Evolutionary conservation across 2,888 invertebrate species (phyloP), one percentile per base, ranked within the genome.

Genomic region (Endotricha flammealis): DNA sequence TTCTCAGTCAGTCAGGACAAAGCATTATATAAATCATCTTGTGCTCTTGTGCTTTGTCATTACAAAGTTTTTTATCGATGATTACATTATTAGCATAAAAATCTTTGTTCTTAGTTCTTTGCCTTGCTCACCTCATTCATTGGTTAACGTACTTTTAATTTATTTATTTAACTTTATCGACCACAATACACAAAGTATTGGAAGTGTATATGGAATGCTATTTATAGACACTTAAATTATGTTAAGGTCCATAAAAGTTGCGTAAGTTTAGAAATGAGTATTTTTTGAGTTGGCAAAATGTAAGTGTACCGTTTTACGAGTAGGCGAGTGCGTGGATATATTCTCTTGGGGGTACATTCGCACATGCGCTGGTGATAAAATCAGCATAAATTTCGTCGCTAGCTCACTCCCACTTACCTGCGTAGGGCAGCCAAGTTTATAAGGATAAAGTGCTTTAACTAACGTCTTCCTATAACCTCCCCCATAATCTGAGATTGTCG

Each of bases 381-480:
- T 44, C 42, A 36, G 35, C 44, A 47, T 44, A 47, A 47, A 47
- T 44, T 47, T 14, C 29, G 40, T 42, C 46, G 28, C 36, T 28
- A 13, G 20, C 32, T 25, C 16, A 10, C 36, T 35, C 28, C 27
- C 37, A 24, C 24, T 25, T 35, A 34, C 33, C 34, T 33, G 28
- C 40, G 35, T 41, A 42, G 16, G 16, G 16, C 33, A 14, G 20
- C 16, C 10, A 33, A 17, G 7, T 27, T 14, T 14, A 27, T 16
- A 17, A 27, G 25, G 17, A 27, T 33, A 25, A 24, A 10, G 12
- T n/a, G 6, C n/a, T 22, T 11, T 29, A 8, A 10, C 17, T 14
- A 1, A 14, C 14, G 9, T n/a, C 20, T 4, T 20, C 20, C 7
- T 2, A 2, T n/a, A n/a, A n/a, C n/a, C n/a, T n/a, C n/a, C n/a